Evolutionary conservation across 2,797 vertebrate genomes (phyloP).

Genomic region (Euphonia xanthogaster): DNA sequence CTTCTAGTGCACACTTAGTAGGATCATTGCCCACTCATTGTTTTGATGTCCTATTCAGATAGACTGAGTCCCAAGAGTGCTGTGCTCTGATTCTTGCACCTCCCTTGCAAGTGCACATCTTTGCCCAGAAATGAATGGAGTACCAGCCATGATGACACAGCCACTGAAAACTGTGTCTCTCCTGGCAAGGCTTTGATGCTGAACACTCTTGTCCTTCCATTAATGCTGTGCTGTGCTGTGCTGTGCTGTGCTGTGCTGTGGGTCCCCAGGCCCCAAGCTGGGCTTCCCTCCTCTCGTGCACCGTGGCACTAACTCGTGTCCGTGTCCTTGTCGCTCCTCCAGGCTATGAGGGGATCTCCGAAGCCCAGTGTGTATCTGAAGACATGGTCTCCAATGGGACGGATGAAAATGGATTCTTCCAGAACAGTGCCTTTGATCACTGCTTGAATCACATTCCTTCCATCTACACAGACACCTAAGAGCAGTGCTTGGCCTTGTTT

Average conservation of each 20-base stretch:
- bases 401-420: conserved; percentile 92
- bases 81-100: background rate
- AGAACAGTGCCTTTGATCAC: conserved; percentile 90
- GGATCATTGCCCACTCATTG: background rate
- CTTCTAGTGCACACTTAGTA: background rate
- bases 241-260: background rate
- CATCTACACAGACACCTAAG: conserved; percentile 94
- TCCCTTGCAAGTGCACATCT: background rate
- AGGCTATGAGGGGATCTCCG: conserved; percentile 88
- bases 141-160: background rate
- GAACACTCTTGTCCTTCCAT: background rate
- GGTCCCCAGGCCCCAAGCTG: background rate
- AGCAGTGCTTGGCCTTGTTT: background rate
- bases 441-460: conserved; percentile 93
- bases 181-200: conserved; percentile 10
- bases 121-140: background rate
- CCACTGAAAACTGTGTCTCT: background rate
- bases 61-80: background rate
- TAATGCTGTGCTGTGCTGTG: background rate
- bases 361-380: conserved; percentile 80
- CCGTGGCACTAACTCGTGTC: background rate
- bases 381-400: conserved; percentile 83
- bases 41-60: background rate
- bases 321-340: background rate
- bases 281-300: background rate